phyloP scores from a whole-genome alignment of 2,797 vertebrate species.

The Sebastes kiyomatsui region DNA sequence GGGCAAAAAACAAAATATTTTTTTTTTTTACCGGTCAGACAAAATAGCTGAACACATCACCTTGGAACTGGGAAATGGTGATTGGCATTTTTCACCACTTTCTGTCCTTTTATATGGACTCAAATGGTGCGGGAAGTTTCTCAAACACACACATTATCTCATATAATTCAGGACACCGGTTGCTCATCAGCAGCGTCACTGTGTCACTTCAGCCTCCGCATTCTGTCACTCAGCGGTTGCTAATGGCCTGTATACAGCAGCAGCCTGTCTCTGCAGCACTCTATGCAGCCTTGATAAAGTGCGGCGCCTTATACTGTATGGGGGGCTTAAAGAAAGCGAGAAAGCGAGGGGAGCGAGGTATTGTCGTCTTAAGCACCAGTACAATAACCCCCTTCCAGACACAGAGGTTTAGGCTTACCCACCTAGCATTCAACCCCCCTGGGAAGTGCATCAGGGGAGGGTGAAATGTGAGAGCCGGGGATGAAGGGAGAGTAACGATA shows the following conservation, averaged over 20 bases:
- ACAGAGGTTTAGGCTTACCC: slow-evolving; percentile 64
- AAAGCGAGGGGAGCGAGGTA: slow-evolving; percentile 30
- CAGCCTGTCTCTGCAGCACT: slow-evolving; percentile 50
- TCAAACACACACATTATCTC: slow-evolving; percentile 47
- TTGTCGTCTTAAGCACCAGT: slow-evolving; percentile 64
- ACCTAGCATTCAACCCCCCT: slow-evolving; percentile 50
- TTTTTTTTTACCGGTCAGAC: too few relatives aligned
- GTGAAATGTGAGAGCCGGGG: slow-evolving; percentile 64
- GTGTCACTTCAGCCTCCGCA: slow-evolving; percentile 71
- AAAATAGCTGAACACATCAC: neutral
- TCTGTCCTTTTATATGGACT: neutral
- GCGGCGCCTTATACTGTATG: slow-evolving; percentile 25
- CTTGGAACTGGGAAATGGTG: neutral
- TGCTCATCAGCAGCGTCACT: slow-evolving; percentile 59
- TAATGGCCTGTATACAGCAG: slow-evolving; percentile 58
- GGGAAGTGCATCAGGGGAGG: slow-evolving; percentile 63
- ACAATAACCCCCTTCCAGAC: slow-evolving; percentile 56
- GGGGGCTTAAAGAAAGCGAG: slow-evolving; percentile 29
- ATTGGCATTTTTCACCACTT: neutral
- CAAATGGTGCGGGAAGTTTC: slow-evolving; percentile 23
- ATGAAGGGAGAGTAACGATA: slow-evolving; percentile 55
- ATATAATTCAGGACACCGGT: slow-evolving; percentile 45
- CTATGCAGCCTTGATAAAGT: slow-evolving; percentile 49
- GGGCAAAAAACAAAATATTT: too few relatives aligned
- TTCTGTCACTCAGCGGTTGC: slow-evolving; percentile 71